Base-by-base conservation (phyloP, 2,888 invertebrate species). In the Notocelia uddmanniana region DNA sequence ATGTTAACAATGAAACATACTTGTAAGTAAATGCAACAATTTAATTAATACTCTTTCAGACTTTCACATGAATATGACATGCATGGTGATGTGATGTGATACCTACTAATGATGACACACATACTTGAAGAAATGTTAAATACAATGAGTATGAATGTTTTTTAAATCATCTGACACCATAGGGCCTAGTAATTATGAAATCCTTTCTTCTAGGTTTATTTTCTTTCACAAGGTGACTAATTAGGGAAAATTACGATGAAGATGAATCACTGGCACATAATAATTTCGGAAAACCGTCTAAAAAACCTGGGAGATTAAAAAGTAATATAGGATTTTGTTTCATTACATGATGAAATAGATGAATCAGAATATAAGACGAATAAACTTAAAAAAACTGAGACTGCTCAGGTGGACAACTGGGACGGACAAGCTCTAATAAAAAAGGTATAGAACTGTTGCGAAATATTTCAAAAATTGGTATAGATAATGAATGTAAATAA, bases 261-360 rank as follows among this genome's bases (percentile, higher is more conserved):
- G 15, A 15, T 41, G 6, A 41, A 3, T 45, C 45, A 45, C n/a
- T 45, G 45, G 45, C 45, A 45, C 5, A 45, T 45, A 45, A 45
- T 45, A 45, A 45, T 45, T 45, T 1, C 41, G 15, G 0, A 0
- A 3, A 15, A 41, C n/a, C 41, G 8, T n/a, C 9, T 19, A n/a
- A 13, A 8, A 9, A 18, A 10, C 50, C 10, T 19, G 50, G 10
- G 19, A 50, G 19, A 19, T 19, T 50, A 19, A 19, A 11, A 50
- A 50, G 50, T 50, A 50, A 19, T 19, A 50, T 18, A 19, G 23
- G 11, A 8, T 26, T 48, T 31, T 63, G 31, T 50, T 63, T 26
- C 50, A 50, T 63, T 3, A 63, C 18, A 10, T 63, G 48, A 48
- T 48, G 62, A 48, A 63, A 63, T 31, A 63, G 18, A 18, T 48